Evolutionary conservation across 2,888 invertebrate species (phyloP).

Genomic region (Cephus spinipes): DNA sequence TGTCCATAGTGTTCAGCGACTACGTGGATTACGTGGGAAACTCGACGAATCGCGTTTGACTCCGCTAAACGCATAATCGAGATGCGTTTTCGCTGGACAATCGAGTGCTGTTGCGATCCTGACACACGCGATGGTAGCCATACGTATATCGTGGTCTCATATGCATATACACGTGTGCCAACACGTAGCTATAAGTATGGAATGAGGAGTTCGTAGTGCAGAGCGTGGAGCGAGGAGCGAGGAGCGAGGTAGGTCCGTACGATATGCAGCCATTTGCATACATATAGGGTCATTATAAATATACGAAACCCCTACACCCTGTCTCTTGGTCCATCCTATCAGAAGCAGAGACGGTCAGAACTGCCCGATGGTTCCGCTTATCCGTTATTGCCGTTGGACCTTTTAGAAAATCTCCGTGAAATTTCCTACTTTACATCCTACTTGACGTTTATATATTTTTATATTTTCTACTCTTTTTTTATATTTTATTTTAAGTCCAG

Average conservation of each 20-base stretch:
- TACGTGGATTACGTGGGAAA: constrained; percentile 10
- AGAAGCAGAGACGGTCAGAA: constrained; percentile 50
- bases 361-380: constrained; percentile 62
- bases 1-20: too few species aligned
- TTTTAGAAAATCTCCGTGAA: constrained; percentile 28
- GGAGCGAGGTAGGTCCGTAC: constrained; percentile 60
- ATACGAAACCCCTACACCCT: constrained; percentile 51
- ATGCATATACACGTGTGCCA: not conserved
- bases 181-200: constrained; percentile 25
- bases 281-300: constrained; percentile 67
- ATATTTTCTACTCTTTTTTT: too few species aligned
- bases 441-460: too few species aligned
- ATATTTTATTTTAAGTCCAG: too few species aligned
- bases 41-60: constrained; percentile 22
- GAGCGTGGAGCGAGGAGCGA: constrained; percentile 23
- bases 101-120: constrained; percentile 12
- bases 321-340: constrained; percentile 58
- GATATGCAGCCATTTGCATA: constrained; percentile 67
- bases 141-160: constrained; percentile 7
- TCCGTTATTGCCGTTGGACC: constrained; percentile 54
- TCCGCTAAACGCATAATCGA: constrained; percentile 47
- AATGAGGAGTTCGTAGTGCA: too few species aligned
- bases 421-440: constrained; percentile 13
- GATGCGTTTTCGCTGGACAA: constrained; percentile 41
- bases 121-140: not conserved